phyloP scores from a whole-genome alignment of 2,888 invertebrate genomes.

The Drosophila niveifrons region DNA sequence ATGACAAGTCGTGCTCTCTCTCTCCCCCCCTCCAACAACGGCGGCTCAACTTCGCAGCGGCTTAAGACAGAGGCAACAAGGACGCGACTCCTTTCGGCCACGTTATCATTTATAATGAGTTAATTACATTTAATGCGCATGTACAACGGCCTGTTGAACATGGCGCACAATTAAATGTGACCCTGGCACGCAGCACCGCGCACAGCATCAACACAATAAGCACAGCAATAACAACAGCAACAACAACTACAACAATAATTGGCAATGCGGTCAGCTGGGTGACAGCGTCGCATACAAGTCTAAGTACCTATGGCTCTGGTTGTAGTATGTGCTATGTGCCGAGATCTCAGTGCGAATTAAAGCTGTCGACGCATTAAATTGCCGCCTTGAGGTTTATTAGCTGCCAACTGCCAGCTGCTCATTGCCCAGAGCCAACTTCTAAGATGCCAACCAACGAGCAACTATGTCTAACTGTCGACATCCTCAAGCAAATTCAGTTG shows the following conservation, averaged over 20 bases:
- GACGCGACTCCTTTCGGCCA: constrained; percentile 61
- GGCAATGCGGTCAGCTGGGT: constrained; percentile 51
- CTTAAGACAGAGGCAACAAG: constrained; percentile 58
- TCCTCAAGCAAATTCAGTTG: constrained; percentile 5
- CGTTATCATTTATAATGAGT: constrained; percentile 82
- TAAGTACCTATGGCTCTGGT: constrained; percentile 13
- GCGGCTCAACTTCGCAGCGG: constrained; percentile 43
- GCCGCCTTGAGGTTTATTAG: constrained; percentile 57
- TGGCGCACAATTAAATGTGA: constrained; percentile 76
- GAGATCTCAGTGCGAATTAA: constrained; percentile 45
- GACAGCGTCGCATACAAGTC: background rate
- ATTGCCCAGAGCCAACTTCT: background rate
- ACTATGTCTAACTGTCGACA: background rate
- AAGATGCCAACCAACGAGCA: background rate
- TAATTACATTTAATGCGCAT: constrained; percentile 81
- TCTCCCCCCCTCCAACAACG: background rate
- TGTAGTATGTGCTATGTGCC: constrained; percentile 27
- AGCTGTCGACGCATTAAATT: constrained; percentile 63
- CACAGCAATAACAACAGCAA: constrained; percentile 31
- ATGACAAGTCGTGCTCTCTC: background rate
- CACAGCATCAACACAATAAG: constrained; percentile 1
- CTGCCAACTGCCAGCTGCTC: constrained; percentile 41
- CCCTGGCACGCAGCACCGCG: constrained; percentile 60
- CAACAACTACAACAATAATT: constrained; percentile 37
- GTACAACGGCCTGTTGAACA: constrained; percentile 81